Base-by-base conservation (phyloP, 2,113 vertebrate species). In the Lampris incognitus region DNA sequence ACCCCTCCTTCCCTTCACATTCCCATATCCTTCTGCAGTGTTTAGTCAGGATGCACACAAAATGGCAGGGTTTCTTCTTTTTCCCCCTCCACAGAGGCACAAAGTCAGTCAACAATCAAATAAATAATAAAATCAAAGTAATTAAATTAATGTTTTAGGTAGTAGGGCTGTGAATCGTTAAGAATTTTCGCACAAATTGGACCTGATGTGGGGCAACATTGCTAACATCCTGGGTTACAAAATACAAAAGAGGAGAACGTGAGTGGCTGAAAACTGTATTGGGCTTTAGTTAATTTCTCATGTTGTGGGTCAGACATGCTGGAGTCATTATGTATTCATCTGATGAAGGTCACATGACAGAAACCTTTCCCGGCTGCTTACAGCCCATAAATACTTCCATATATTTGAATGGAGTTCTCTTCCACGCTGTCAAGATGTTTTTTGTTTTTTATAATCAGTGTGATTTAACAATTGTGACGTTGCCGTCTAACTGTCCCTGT, bases 341-440 rank as follows among this genome's bases (percentile, higher is more conserved):
- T 61, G 70, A 40, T 54, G 54, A 61, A 65, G n/a, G 59, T 55
- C 13, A 24, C 41, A 50, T 49, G 54, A 44, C 61, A 11, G 36
- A 10, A 66, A 50, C 38, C 9, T 9, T 10, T 9, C 1, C 24
- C 24, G 24, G 24, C 24, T 24, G 51, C 56, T 75, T 70, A 72
- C 58, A 51, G 63, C 52, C 56, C 74, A 61, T 85, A 68, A 73
- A 78, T 66, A 58, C 10, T 5, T 79, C 69, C 62, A 66, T 69
- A 69, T 42, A 68, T 65, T 51, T 57, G 9, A 60, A 69, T 57
- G 61, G 48, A 83, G 73, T 63, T 76, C 57, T n/a, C 68, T 62
- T 55, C 0, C 1, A 44, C 59, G 48, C 44, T 46, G 49, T 79
- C 64, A 69, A 76, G 49, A 63, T 72, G 9, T 76, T 46, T 52